A percentile compares a stretch with the other conserved stretches of the same genome.
Conservation (phyloP, 2,113 vertebrate species). For the Camelus bactrianus region DNA sequence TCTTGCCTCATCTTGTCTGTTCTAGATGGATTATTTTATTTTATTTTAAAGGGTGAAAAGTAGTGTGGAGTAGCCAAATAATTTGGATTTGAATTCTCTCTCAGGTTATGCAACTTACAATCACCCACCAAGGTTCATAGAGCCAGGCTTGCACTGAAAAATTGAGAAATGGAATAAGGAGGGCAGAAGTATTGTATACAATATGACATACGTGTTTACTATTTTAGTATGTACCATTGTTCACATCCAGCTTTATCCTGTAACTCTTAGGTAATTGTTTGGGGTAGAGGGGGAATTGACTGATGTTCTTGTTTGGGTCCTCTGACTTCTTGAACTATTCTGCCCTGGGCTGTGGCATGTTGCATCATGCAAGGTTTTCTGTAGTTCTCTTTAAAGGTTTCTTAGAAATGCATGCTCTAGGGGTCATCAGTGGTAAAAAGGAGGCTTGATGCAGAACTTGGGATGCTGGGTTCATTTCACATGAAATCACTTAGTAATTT, state of each 20-base stretch:
- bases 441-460: not conserved
- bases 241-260: not conserved
- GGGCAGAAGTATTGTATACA: not conserved
- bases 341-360: not conserved
- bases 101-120: not conserved
- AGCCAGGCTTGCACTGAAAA: not conserved
- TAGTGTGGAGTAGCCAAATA: not conserved
- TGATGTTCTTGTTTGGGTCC: not conserved
- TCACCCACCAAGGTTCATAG: not conserved
- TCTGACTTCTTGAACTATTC: constrained; percentile 3
- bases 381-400: not conserved
- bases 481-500: not conserved
- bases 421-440: not conserved
- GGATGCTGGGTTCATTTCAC: not conserved
- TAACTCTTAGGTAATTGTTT: not conserved
- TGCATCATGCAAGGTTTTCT: not conserved
- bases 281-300: not conserved
- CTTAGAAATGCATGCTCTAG: not conserved
- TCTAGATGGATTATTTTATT: not conserved
- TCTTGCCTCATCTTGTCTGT: not conserved
- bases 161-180: not conserved
- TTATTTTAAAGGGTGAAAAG: constrained; percentile 5
- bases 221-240: not conserved
- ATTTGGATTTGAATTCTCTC: constrained; percentile 31
- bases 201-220: not conserved